Evolutionary conservation across 2,797 vertebrate species (phyloP).

Genomic region (Phrynocephalus guinanensis): DNA sequence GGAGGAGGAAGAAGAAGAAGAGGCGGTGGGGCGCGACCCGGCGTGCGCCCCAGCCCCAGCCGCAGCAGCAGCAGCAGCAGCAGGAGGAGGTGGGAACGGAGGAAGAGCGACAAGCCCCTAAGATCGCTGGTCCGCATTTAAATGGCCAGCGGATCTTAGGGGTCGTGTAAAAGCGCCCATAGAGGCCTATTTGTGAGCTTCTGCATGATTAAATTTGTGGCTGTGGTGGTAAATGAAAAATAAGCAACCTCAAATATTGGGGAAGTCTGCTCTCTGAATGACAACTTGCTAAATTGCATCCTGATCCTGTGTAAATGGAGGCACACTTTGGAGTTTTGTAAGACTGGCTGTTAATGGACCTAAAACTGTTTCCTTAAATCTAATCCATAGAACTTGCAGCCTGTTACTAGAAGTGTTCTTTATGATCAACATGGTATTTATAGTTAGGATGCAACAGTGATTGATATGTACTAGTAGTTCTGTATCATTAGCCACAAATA

Average conservation of each 20-base stretch:
- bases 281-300: neutral
- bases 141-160: no score
- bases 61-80: no score
- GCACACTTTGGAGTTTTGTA: neutral
- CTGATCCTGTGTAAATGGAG: neutral
- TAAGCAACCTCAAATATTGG: no score
- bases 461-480: neutral
- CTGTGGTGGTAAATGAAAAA: neutral
- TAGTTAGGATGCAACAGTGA: neutral
- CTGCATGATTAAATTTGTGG: neutral
- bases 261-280: neutral
- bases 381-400: neutral
- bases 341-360: neutral
- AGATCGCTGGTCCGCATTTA: no score
- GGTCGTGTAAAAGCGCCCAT: no score
- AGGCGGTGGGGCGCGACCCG: no score
- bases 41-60: no score
- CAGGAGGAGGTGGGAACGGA: no score
- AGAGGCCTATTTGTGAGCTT: no score
- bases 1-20: no score
- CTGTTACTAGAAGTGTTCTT: neutral
- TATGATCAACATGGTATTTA: neutral
- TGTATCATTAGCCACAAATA: neutral
- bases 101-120: no score
- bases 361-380: constrained; percentile 1